phyloP scores from a whole-genome alignment of 2,113 vertebrate genomes.

The Jacana jacana region DNA sequence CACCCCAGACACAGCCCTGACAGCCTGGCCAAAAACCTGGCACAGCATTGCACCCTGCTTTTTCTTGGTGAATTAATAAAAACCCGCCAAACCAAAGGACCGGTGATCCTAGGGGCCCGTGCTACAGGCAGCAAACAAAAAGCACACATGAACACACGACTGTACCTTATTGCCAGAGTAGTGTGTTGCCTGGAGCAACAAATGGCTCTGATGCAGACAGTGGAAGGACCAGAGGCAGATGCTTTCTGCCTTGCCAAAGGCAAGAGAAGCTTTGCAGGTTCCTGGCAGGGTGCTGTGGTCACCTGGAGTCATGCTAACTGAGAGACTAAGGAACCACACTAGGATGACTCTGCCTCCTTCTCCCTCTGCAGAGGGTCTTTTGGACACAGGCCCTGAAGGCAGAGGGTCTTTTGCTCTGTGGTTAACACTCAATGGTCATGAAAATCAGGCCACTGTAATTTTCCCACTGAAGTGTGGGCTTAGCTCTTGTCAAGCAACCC shows the following conservation, averaged over 20 bases:
- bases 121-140: neutral
- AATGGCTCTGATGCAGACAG: neutral
- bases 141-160: accelerated
- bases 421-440: accelerated
- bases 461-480: neutral
- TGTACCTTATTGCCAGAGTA: neutral
- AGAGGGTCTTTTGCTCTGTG: neutral
- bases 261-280: neutral
- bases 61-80: neutral
- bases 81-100: neutral
- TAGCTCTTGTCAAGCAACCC: neutral
- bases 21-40: neutral
- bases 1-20: neutral
- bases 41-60: neutral
- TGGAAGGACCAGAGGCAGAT: neutral
- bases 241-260: neutral
- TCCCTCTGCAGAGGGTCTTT: neutral
- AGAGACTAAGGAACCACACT: neutral
- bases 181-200: neutral
- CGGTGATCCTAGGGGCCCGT: accelerated
- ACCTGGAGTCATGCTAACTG: accelerated
- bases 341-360: neutral
- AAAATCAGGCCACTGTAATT: neutral
- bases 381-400: neutral
- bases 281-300: neutral